Conservation (phyloP, 2,113 vertebrate genomes). For the Brienomyrus longianalis region DNA sequence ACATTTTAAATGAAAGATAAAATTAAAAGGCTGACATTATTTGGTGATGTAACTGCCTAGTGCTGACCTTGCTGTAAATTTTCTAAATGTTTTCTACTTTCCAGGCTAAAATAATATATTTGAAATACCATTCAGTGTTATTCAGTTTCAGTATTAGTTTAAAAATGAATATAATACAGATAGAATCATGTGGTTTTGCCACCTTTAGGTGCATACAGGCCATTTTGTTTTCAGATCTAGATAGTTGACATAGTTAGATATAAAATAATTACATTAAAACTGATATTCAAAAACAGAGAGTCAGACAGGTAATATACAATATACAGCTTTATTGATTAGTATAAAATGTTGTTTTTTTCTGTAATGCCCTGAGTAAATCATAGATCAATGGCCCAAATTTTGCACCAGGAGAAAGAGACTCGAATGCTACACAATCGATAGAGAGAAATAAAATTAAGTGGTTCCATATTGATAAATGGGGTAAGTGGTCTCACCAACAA, state of each 20-base stretch:
- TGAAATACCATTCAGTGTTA: not conserved
- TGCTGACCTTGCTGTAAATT: not conserved
- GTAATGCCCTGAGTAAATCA: conserved; percentile 34
- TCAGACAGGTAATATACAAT: conserved; percentile 21
- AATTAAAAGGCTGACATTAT: not conserved
- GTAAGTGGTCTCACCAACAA: conserved; percentile 13
- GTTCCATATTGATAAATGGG: conserved; percentile 25
- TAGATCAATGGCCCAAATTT: conserved; percentile 27
- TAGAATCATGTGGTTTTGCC: not conserved
- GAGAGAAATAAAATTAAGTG: conserved; percentile 9
- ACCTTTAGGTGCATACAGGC: not conserved
- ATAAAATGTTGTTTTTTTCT: conserved; percentile 32
- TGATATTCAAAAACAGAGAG: not conserved
- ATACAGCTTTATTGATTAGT: conserved; percentile 31
- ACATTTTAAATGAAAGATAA: not conserved
- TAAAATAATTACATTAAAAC: conserved; percentile 7
- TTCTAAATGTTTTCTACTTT: not conserved
- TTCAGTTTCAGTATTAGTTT: not conserved
- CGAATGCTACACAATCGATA: conserved; percentile 27
- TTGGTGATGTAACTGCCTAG: not conserved
- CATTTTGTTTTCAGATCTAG: not conserved
- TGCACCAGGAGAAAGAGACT: not conserved
- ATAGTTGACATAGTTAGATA: not conserved
- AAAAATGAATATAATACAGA: not conserved
- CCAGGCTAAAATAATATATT: not conserved